Base-by-base conservation (phyloP, 1,140 invertebrate species). In the Centruroides sculpturatus region DNA sequence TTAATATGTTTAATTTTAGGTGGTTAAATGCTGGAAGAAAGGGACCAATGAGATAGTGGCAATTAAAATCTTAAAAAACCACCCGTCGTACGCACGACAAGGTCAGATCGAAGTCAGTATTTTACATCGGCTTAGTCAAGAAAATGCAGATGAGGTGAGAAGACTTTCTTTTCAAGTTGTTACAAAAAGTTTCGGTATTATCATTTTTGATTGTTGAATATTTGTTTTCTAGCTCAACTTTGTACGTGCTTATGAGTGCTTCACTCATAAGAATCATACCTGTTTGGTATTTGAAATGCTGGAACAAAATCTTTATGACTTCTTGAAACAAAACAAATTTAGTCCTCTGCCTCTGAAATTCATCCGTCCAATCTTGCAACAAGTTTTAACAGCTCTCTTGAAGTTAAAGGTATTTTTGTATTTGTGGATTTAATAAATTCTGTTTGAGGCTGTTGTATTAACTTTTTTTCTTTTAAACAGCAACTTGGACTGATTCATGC, bases 1-100 rank as follows among this genome's bases (percentile, higher is more conserved):
- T 34, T 5, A 23, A 11, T 36, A 6, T 35, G 11, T 3, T 49
- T 41, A 41, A 34, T 60, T 68, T 36, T 64, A 82, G 82, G 94
- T 99, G 68, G 95, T 98, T 69, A 99, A 99, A 80, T 98, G 96
- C 77, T 99, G 96, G 96, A 99, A 99, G 76, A 97, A 98, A 75
- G 95, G 95, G 74, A 99, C 95, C 63, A 99, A 95, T 75, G 95
- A 99, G 77, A 98, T 99, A 72, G 95, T 99, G 65, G 95, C 96
- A 70, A 98, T 99, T 72, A 99, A 99, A 81, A 99, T 99, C 73
- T 78, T 99, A 47, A 99, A 99, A 78, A 99, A 99, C 80, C 96
- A 99, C 80, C 96, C 96, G 58, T 98, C 94, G 61, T 99, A 99
- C 80, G 94, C 95, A 63, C 83, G 95, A 68, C 96, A 99, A 80